A percentile compares a stretch with the other conserved stretches of the same genome.
Evolutionary conservation across 2,113 vertebrate genomes (phyloP).

Genomic region (Rhineura floridana): DNA sequence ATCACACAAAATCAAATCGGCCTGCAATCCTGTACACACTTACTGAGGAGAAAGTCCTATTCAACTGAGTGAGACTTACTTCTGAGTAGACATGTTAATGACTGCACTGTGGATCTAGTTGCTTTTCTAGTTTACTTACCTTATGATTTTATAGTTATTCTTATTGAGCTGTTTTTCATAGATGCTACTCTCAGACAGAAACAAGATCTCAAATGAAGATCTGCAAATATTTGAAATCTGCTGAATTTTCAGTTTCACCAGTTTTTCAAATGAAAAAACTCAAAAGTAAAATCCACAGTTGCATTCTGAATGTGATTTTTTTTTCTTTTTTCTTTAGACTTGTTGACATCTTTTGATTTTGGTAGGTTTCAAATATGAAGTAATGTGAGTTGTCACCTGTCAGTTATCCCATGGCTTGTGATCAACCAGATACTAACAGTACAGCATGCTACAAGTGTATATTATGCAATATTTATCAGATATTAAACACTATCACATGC

Average conservation of each 20-base stretch:
- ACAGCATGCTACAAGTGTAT: not conserved
- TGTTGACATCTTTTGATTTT: not conserved
- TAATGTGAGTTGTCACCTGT: not conserved
- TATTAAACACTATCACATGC: not conserved
- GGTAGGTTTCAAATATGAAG: not conserved
- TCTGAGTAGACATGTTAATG: too few species aligned
- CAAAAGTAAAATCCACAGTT: not conserved
- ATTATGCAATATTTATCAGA: not conserved
- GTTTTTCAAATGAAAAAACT: not conserved
- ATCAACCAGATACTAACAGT: not conserved
- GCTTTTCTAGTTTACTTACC: conserved; percentile 9
- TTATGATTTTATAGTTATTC: not conserved
- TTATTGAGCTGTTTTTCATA: not conserved
- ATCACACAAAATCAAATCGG: not conserved
- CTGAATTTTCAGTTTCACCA: not conserved
- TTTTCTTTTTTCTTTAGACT: not conserved
- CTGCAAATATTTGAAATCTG: not conserved
- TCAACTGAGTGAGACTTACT: too few species aligned
- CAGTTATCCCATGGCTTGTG: not conserved
- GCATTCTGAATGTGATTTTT: not conserved
- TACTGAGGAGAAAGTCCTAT: too few species aligned
- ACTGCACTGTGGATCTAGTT: too few species aligned
- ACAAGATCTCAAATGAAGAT: not conserved
- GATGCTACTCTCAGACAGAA: not conserved
- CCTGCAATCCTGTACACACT: too few species aligned